These are phyloP conservation scores for Iphiclides podalirius DNA, from an alignment of 2,888 invertebrate genomes.

Conservation along the genomic window DNA sequence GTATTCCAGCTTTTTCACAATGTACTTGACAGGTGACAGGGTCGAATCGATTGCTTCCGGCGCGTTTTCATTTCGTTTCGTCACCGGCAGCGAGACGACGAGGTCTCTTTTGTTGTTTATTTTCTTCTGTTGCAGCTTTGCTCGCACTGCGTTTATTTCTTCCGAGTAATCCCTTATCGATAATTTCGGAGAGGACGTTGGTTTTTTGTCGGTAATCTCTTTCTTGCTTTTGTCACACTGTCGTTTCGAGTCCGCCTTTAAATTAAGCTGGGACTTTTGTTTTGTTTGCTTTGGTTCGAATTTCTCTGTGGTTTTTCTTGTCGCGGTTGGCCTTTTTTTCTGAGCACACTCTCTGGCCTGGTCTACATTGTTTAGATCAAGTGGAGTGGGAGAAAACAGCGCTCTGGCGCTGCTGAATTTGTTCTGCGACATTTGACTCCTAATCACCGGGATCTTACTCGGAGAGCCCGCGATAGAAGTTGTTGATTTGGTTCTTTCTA, in stretches of 20 bases:
- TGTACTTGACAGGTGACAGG: conserved; percentile 72
- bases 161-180: conserved; percentile 70
- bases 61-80: conserved; percentile 60
- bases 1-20: conserved; percentile 73
- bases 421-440: conserved; percentile 73
- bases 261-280: conserved; percentile 71
- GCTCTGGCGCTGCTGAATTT: conserved; percentile 76
- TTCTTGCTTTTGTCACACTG: conserved; percentile 64
- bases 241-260: conserved; percentile 63
- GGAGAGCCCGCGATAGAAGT: conserved; percentile 80
- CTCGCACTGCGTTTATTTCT: conserved; percentile 73
- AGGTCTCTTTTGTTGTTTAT: conserved; percentile 66
- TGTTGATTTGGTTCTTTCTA: conserved; percentile 73
- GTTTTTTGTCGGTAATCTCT: conserved; percentile 64
- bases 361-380: conserved; percentile 77
- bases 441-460: conserved; percentile 82
- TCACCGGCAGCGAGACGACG: conserved; percentile 46
- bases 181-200: conserved; percentile 51
- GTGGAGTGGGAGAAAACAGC: conserved; percentile 79
- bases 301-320: conserved; percentile 60
- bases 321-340: conserved; percentile 63
- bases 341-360: conserved; percentile 79
- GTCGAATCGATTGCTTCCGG: conserved; percentile 54
- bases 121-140: conserved; percentile 72
- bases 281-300: conserved; percentile 63